A percentile compares a stretch with the other conserved stretches of the same genome.
These are phyloP conservation scores for Cichlasoma orientale DNA, from an alignment of 2,797 vertebrate species.

Conservation along the genomic window DNA sequence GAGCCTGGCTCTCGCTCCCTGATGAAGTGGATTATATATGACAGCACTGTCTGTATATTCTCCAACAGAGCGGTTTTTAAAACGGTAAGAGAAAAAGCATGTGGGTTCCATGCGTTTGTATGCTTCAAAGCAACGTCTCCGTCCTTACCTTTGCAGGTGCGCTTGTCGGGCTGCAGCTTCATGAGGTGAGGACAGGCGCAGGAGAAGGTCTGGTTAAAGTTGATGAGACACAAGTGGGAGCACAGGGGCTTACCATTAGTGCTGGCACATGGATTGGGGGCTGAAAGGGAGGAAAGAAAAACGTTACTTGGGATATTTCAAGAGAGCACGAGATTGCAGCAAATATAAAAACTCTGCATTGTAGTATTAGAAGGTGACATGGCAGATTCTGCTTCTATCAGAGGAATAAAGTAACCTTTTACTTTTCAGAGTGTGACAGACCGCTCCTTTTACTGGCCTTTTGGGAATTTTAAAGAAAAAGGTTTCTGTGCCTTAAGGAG, in stretches of 20 bases:
- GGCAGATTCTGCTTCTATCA: background rate
- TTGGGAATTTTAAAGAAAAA: background rate
- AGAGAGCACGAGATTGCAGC: background rate
- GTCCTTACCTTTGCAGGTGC: slow-evolving; percentile 89
- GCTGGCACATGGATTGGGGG: slow-evolving; percentile 92
- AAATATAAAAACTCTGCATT: background rate
- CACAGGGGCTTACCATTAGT: slow-evolving; percentile 88
- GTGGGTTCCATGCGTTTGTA: background rate
- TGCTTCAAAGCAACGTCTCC: background rate
- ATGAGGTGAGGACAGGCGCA: slow-evolving; percentile 98
- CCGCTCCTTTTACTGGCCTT: slow-evolving; percentile 7
- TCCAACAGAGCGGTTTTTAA: background rate
- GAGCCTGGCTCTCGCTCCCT: background rate
- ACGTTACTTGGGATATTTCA: background rate
- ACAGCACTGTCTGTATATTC: background rate
- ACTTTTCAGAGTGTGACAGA: slow-evolving; percentile 3
- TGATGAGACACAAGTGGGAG: slow-evolving; percentile 97
- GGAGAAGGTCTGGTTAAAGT: slow-evolving; percentile 94
- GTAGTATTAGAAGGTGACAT: background rate
- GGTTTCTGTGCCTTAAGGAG: background rate
- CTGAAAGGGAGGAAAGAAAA: slow-evolving; percentile 66
- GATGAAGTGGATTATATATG: background rate
- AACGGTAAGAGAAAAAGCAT: background rate
- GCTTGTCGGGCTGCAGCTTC: slow-evolving; percentile 91
- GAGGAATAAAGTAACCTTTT: slow-evolving; percentile 3